These are phyloP conservation scores for Parasteatoda tepidariorum DNA, from an alignment of 1,140 invertebrate genomes.

Conservation along the genomic window DNA sequence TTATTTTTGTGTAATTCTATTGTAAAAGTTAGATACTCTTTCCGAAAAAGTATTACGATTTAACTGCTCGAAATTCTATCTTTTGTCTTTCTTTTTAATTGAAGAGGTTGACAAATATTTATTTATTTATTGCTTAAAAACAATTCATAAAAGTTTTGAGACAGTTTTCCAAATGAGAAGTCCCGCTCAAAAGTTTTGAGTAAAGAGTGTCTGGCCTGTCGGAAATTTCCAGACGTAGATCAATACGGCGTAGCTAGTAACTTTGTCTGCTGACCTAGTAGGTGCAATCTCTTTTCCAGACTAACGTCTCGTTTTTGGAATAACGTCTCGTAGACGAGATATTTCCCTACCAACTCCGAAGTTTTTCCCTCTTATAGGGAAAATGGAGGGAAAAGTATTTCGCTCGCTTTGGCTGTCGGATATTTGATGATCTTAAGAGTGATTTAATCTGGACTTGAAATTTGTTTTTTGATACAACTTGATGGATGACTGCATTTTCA, in stretches of 20 bases:
- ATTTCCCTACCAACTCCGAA: slow-evolving; percentile 30
- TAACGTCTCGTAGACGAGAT: background rate
- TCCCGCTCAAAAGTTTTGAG: background rate
- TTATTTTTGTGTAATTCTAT: too few relatives aligned
- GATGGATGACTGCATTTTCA: background rate
- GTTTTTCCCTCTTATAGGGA: slow-evolving; percentile 1
- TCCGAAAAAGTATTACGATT: too few relatives aligned
- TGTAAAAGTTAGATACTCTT: too few relatives aligned
- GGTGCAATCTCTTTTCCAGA: slow-evolving; percentile 11
- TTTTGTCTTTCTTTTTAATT: too few relatives aligned
- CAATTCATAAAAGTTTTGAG: background rate
- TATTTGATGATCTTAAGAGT: background rate
- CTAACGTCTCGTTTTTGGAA: slow-evolving; percentile 36
- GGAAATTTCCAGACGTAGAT: slow-evolving; percentile 37
- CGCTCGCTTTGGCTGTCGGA: background rate
- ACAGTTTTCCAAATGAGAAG: background rate
- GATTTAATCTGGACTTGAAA: background rate
- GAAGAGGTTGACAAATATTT: too few relatives aligned
- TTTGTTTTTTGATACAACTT: background rate
- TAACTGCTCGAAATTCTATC: too few relatives aligned
- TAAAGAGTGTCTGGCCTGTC: background rate
- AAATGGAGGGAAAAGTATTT: background rate
- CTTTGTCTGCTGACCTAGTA: slow-evolving; percentile 54
- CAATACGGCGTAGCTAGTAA: slow-evolving; percentile 40
- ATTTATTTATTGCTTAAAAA: too few relatives aligned